These are phyloP conservation scores for Priocnemis perturbator DNA, from an alignment of 2,888 invertebrate species.

Conservation along the genomic window DNA sequence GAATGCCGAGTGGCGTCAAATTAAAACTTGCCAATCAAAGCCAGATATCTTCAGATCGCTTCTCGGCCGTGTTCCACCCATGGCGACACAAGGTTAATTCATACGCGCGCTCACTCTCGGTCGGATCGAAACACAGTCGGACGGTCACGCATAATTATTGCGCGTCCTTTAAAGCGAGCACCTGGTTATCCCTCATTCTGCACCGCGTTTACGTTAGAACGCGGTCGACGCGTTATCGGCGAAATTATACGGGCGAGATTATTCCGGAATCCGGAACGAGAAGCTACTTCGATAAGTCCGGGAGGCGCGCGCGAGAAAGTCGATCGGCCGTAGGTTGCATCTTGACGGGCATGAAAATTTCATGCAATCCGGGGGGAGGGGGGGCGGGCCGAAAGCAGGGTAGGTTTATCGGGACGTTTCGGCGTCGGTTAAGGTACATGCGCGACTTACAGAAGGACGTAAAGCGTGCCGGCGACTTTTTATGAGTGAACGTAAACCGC, in stretches of 20 bases:
- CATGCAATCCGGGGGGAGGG: slow-evolving; percentile 46
- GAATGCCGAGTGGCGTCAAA: slow-evolving; percentile 51
- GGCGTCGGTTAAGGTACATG: slow-evolving; percentile 57
- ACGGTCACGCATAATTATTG: background rate
- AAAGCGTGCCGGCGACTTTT: slow-evolving; percentile 60
- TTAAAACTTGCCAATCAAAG: slow-evolving; percentile 64
- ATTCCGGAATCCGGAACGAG: no score
- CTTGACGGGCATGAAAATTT: slow-evolving; percentile 53
- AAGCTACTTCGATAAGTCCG: no score
- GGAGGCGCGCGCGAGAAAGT: slow-evolving; percentile 35
- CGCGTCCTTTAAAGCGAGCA: no score
- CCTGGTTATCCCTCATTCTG: no score
- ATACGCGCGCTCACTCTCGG: slow-evolving; percentile 22
- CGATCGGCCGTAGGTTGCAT: slow-evolving; percentile 31
- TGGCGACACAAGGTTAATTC: background rate
- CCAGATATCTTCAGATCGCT: slow-evolving; percentile 44
- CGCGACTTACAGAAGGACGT: slow-evolving; percentile 52
- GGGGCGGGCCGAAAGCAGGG: slow-evolving; percentile 28
- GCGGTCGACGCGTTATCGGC: no score
- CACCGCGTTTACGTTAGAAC: no score
- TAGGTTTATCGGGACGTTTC: slow-evolving; percentile 63
- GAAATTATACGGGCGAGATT: no score
- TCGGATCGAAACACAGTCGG: background rate
- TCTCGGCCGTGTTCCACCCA: background rate
- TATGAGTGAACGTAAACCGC: slow-evolving; percentile 66